phyloP scores from a whole-genome alignment of 2,113 vertebrate genomes.

The Dipodomys merriami region DNA sequence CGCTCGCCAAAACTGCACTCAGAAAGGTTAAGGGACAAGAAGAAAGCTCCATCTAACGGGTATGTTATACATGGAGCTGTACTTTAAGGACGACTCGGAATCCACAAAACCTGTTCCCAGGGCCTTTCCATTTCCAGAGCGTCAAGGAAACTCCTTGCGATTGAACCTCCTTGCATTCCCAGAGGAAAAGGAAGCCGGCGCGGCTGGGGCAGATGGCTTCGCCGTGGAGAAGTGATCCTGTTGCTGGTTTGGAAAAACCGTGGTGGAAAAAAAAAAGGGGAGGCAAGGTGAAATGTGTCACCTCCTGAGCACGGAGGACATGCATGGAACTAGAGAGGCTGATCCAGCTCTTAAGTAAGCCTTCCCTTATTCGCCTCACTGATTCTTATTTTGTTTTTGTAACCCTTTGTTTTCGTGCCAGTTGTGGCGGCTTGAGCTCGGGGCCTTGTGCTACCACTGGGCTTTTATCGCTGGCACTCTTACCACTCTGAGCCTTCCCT shows the following conservation, averaged over 20 bases:
- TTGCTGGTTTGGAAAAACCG: neutral
- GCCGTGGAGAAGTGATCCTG: neutral
- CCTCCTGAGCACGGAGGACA: slow-evolving; percentile 4
- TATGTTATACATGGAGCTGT: neutral
- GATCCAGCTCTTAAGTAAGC: neutral
- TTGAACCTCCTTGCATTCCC: neutral
- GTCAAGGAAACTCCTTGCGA: neutral
- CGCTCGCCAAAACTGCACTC: neutral
- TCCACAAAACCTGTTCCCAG: slow-evolving; percentile 34
- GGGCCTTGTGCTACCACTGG: too few relatives aligned
- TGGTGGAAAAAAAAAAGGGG: neutral
- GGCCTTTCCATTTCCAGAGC: slow-evolving; percentile 18
- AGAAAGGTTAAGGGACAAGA: neutral
- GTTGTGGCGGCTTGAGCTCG: too few relatives aligned
- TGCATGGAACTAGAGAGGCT: neutral
- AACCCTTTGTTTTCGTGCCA: too few relatives aligned
- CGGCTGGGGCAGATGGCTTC: neutral
- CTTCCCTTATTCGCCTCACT: neutral
- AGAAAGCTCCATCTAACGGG: neutral
- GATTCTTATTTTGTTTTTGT: neutral
- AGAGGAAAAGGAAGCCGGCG: neutral
- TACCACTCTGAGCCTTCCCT: too few relatives aligned
- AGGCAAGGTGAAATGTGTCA: slow-evolving; percentile 15
- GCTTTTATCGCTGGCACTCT: too few relatives aligned
- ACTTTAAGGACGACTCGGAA: slow-evolving; percentile 37